phyloP scores from a whole-genome alignment of 2,888 invertebrate genomes.

The Tetramorium bicarinatum region DNA sequence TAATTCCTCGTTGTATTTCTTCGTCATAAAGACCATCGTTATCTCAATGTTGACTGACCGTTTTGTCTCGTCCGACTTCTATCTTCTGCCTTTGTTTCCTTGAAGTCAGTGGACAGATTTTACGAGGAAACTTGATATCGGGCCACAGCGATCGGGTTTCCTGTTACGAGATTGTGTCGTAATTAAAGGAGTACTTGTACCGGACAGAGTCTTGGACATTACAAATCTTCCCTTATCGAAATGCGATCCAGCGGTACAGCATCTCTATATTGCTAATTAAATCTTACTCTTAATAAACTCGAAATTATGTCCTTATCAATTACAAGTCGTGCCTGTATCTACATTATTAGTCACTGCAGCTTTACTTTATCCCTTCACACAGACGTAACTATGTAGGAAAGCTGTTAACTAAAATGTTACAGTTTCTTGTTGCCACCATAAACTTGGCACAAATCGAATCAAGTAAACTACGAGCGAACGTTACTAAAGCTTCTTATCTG shows the following conservation, averaged over 20 bases:
- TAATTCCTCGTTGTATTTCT: conserved; percentile 5
- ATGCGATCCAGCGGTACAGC: neutral
- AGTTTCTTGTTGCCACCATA: neutral
- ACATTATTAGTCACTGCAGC: neutral
- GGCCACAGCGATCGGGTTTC: conserved; percentile 21
- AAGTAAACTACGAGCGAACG: neutral
- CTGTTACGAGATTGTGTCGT: conserved; percentile 4
- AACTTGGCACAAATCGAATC: neutral
- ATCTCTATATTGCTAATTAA: neutral
- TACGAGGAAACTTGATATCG: conserved; percentile 14
- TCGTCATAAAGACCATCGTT: neutral
- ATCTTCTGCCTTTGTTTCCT: conserved; percentile 10
- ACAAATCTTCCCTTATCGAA: conserved; percentile 7
- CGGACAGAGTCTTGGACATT: neutral
- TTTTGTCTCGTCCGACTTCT: conserved; percentile 3
- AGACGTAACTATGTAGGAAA: neutral
- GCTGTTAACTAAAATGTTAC: neutral
- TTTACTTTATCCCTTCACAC: neutral
- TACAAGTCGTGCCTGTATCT: neutral
- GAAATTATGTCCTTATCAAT: neutral
- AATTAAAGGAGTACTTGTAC: conserved; percentile 30
- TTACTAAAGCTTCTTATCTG: conserved; percentile 16
- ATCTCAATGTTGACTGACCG: neutral
- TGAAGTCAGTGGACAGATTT: conserved; percentile 18
- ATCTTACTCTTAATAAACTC: neutral